Base-by-base conservation (phyloP, 53 echinoderm and acorn worm genomes). In the Luidia sarsii region DNA sequence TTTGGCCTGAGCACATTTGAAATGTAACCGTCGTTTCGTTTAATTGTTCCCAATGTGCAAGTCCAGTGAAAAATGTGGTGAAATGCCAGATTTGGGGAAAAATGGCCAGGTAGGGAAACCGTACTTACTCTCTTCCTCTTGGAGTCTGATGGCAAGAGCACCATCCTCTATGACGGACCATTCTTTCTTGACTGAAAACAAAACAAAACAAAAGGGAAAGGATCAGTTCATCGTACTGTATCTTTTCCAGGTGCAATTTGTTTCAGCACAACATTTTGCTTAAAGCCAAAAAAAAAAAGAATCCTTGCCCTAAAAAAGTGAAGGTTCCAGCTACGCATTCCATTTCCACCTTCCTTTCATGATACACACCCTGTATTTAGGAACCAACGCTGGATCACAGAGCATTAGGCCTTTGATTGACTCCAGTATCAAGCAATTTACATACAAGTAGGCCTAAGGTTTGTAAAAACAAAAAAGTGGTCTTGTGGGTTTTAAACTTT, bases 71-170 rank as follows among this genome's bases (percentile, higher is more conserved):
- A n/a, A n/a, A n/a, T n/a, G n/a, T n/a, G n/a, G n/a, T n/a, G n/a
- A n/a, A n/a, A n/a, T n/a, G n/a, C n/a, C n/a, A n/a, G n/a, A n/a
- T n/a, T n/a, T n/a, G n/a, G n/a, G n/a, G n/a, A n/a, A n/a, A n/a
- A n/a, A n/a, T n/a, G n/a, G n/a, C n/a, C n/a, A n/a, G n/a, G n/a
- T n/a, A n/a, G n/a, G n/a, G n/a, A n/a, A n/a, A n/a, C n/a, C 43
- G 1, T 41, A 95, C 95, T 89, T 77, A 95, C 95, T 89, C 56
- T 92, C 87, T 75, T 92, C 92, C 55, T 92, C 89, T 33, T 95
- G 95, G 11, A 95, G 66, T 54, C 67, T 65, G 41, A 91, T 65
- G 39, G 95, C 95, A 33, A 89, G 49, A 2, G 92, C 95, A 33
- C 95, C 92, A 90, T 95, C 95, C 75, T 95, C 95, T 22, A 68